phyloP scores from a whole-genome alignment of 1,140 invertebrate species.

The Caenorhabditis tropicalis region DNA sequence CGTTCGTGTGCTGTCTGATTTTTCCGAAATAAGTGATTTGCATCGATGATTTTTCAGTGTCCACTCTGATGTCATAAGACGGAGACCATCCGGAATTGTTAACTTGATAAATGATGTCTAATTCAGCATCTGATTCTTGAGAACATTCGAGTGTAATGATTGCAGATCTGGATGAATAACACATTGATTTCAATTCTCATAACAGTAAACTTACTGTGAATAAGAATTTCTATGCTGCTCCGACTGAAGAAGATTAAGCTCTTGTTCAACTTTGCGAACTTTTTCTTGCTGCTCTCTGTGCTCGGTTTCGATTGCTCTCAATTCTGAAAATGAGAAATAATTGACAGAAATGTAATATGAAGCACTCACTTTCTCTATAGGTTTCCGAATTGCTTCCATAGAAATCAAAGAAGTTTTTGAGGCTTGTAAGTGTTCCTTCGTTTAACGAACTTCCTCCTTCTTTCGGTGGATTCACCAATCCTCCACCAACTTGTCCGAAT shows the following conservation, averaged over 20 bases:
- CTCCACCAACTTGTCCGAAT: constrained; percentile 32
- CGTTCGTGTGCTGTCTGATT: constrained; percentile 72
- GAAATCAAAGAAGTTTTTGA: constrained; percentile 59
- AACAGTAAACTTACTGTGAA: background rate
- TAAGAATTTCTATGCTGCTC: constrained; percentile 30
- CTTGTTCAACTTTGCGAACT: constrained; percentile 40
- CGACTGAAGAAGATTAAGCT: constrained; percentile 38
- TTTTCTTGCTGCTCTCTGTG: constrained; percentile 37
- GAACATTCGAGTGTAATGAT: constrained; percentile 31
- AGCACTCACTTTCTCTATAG: constrained; percentile 46
- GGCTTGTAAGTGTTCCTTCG: background rate
- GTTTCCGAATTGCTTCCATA: constrained; percentile 7
- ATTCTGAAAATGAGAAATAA: constrained; percentile 38
- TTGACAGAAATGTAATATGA: too few relatives aligned
- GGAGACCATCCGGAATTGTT: constrained; percentile 71
- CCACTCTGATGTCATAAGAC: constrained; percentile 73
- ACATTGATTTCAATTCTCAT: background rate
- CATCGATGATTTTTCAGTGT: constrained; percentile 51
- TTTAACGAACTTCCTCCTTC: background rate
- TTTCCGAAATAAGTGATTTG: constrained; percentile 73
- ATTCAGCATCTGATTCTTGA: constrained; percentile 22
- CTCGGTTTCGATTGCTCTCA: constrained; percentile 16
- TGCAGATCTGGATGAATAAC: background rate
- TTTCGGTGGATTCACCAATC: constrained; percentile 26
- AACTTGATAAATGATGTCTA: constrained; percentile 72